Evolutionary conservation across 2,797 vertebrate genomes (phyloP).

Genomic region (Girardinus metallicus): DNA sequence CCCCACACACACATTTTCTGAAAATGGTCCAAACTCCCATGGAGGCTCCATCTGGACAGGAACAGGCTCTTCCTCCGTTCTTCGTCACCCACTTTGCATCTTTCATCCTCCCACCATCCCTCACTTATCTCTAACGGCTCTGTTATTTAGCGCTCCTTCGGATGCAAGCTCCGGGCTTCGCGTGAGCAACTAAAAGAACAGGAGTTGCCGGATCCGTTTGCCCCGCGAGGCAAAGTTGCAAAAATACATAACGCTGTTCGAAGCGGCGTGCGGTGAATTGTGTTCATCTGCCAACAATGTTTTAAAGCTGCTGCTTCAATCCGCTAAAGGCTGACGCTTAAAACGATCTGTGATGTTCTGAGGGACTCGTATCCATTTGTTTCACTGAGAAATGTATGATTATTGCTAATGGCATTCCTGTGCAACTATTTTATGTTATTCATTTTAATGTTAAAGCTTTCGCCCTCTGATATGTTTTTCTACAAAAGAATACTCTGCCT

Average conservation of each 20-base stretch:
- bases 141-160: slow-evolving; percentile 20
- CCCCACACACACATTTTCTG: neutral
- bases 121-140: neutral
- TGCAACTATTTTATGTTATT: neutral
- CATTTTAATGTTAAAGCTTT: neutral
- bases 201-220: slow-evolving; percentile 6
- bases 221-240: slow-evolving; percentile 12
- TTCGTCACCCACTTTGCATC: slow-evolving; percentile 57
- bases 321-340: neutral
- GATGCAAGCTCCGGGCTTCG: slow-evolving; percentile 13
- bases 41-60: slow-evolving; percentile 77
- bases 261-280: neutral
- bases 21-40: slow-evolving; percentile 50
- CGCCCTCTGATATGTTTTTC: neutral
- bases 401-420: neutral
- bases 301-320: neutral
- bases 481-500: neutral
- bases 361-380: neutral
- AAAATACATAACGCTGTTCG: slow-evolving; percentile 12
- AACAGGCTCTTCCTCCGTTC: slow-evolving; percentile 62
- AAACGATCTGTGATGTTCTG: neutral
- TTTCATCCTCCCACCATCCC: slow-evolving; percentile 34
- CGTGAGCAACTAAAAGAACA: slow-evolving; percentile 11
- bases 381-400: neutral
- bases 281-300: neutral